Base-by-base conservation (phyloP, 2,113 vertebrate genomes). In the Scomber japonicus region DNA sequence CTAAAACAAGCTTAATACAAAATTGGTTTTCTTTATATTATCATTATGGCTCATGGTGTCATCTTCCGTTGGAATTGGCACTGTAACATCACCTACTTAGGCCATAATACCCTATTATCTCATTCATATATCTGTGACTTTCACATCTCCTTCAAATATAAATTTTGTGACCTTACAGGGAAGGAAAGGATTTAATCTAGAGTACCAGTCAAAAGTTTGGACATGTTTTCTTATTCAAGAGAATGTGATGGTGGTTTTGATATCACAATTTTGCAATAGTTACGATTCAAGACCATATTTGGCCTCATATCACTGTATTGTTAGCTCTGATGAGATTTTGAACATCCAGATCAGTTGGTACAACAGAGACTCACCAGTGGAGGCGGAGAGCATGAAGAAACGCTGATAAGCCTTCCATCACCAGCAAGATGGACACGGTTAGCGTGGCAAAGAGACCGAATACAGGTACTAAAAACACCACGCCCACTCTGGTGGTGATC, bases 331-430 rank as follows among this genome's bases (percentile, higher is more conserved):
- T 12, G 6, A n/a, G 16, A 61, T 44, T 15, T 6, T 4, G 11
- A 62, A n/a, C 14, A 27, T 2, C 24, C 24, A 27, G 24, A 27
- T 27, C 24, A 27, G 24, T 27, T 27, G 2, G 24, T 27, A 27
- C 11, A 4, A 31, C 11, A 6, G 2, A 40, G 66, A 80, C 95
- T 81, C 88, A 99, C 98, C 98, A 99, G 88, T 99, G 98, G 83
- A 99, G 96, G 81, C 98, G 96, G 59, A 99, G 94, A 17, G 98
- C 98, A 0, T 99, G 98, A 12, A 99, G 97, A 87, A 99, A 99
- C 2, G 98, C 98, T 3, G 98, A 99, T n/a, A 99, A 95, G 3
- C 98, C 98, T 90, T 99, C 98, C 98, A 99, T 99, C 89, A 99
- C 71, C 31, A 99, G 88, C 6, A 99, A 96, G 91, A 99, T 98